Base-by-base conservation (phyloP, 2,113 vertebrate species). In the Microtus oregoni region DNA sequence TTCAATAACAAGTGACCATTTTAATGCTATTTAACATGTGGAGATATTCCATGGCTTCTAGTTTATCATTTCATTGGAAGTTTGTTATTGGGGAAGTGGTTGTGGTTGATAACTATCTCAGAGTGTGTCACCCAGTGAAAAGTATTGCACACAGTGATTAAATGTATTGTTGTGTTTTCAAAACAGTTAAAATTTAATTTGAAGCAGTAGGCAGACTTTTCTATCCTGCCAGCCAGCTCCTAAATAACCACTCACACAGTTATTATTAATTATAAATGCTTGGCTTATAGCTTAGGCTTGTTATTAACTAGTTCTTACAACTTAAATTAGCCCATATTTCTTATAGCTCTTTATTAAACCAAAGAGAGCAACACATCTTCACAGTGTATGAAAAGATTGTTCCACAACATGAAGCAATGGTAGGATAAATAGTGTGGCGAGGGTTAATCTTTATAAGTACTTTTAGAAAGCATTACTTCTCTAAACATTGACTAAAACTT, bases 11-110 rank as follows among this genome's bases (percentile, higher is more conserved):
- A 85, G 81, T 58, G 7, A 86, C 91, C 95, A 79, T 63, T 95
- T 93, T 93, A 86, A 76, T 97, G 20, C 22, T 90, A 14, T 91
- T 82, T 94, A 87, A 86, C n/a, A 63, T 44, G 35, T 90, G 44
- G 86, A 35, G 50, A 38, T 67, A 92, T 67, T 92, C 72, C 81
- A 83, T 82, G 32, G 55, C 92, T n/a, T 97, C 95, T 86, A 85
- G 82, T 73, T 90, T 96, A 88, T 86, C 87, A 81, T 58, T 88
- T 61, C 17, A 68, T 81, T 82, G 85, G 61, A 61, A 92, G 28
- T 79, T 89, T 96, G 44, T 79, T 94, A 38, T 38, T 50, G 78
- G 35, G 55, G 81, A 91, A 19, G 7, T 88, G 61, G 67, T 92
- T 82, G 4, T 88, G n/a, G 32, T 89, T 96, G 58, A 72, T 86